A percentile compares a stretch with the other conserved stretches of the same genome.
phyloP scores from a whole-genome alignment of 2,797 vertebrate species.

The Acipenser oxyrinchus region DNA sequence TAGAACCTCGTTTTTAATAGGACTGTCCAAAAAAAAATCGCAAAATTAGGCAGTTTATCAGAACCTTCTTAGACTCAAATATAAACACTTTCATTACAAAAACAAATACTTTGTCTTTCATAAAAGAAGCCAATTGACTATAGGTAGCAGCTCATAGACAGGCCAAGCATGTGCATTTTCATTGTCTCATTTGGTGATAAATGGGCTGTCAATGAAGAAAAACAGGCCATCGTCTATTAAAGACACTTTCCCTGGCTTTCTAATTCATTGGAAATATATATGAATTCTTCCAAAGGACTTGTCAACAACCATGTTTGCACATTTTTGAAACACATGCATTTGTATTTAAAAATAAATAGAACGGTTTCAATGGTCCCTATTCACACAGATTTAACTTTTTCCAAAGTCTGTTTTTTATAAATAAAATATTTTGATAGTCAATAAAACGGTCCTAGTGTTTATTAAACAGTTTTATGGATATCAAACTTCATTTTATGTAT shows the following conservation, averaged over 20 bases:
- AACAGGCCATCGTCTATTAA: conserved; percentile 78
- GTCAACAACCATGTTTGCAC: conserved; percentile 29
- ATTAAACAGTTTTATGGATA: too few relatives aligned
- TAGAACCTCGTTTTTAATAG: too few relatives aligned
- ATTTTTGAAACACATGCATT: too few relatives aligned
- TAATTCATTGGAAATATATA: conserved; percentile 49
- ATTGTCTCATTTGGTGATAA: conserved; percentile 67
- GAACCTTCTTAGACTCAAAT: conserved; percentile 54
- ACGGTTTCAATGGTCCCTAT: too few relatives aligned
- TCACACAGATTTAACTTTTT: too few relatives aligned
- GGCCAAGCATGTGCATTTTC: conserved; percentile 58
- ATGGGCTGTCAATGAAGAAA: conserved; percentile 81
- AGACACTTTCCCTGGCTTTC: conserved; percentile 56
- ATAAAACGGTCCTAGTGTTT: too few relatives aligned
- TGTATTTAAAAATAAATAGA: too few relatives aligned
- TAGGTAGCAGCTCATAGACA: conserved; percentile 60
- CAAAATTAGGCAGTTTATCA: conserved; percentile 45
- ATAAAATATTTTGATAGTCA: too few relatives aligned
- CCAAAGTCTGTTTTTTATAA: too few relatives aligned
- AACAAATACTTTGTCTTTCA: conserved; percentile 66
- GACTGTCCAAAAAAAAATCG: neutral
- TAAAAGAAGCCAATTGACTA: conserved; percentile 65
- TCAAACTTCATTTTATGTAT: too few relatives aligned
- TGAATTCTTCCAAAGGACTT: conserved; percentile 39
- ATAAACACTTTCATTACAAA: conserved; percentile 67